These are phyloP conservation scores for Actinostola sp. DNA, from an alignment of 92 coral and sea anemone genomes.

Conservation along the genomic window DNA sequence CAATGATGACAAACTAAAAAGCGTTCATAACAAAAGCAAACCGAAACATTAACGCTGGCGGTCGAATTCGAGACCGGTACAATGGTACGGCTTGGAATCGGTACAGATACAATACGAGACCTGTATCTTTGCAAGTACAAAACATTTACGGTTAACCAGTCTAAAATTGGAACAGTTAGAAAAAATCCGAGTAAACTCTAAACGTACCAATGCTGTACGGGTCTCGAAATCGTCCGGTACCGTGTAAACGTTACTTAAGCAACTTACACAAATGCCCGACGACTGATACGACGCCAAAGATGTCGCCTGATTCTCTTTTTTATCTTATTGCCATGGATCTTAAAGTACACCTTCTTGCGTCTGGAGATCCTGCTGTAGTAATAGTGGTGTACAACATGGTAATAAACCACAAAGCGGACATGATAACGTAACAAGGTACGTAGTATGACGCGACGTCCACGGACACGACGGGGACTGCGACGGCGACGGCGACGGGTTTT, in stretches of 20 bases:
- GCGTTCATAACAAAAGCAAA: too few relatives aligned
- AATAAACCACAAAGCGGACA: slow-evolving; percentile 1
- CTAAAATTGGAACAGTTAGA: neutral
- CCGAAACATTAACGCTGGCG: too few relatives aligned
- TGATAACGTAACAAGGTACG: slow-evolving; percentile 12
- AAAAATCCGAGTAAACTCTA: too few relatives aligned
- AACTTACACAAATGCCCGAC: slow-evolving; percentile 1
- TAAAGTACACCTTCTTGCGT: neutral
- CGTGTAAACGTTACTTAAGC: neutral
- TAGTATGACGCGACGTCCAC: slow-evolving; percentile 26
- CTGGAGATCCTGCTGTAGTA: slow-evolving; percentile 16
- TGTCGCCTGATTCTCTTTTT: slow-evolving; percentile 6
- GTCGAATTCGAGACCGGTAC: too few relatives aligned
- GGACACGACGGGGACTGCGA: slow-evolving; percentile 5
- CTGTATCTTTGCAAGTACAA: too few relatives aligned
- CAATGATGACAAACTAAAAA: too few relatives aligned
- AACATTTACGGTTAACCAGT: too few relatives aligned
- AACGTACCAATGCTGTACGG: too few relatives aligned
- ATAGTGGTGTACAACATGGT: neutral
- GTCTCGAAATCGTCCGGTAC: too few relatives aligned
- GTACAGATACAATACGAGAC: too few relatives aligned
- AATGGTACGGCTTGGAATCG: too few relatives aligned
- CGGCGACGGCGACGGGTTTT: slow-evolving; percentile 3
- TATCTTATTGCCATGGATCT: slow-evolving; percentile 7
- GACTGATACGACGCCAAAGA: neutral